Percentiles rank a stretch among this genome's conserved stretches.
Evolutionary conservation across 2,888 invertebrate genomes (phyloP).

Genomic region (Neria commutata): DNA sequence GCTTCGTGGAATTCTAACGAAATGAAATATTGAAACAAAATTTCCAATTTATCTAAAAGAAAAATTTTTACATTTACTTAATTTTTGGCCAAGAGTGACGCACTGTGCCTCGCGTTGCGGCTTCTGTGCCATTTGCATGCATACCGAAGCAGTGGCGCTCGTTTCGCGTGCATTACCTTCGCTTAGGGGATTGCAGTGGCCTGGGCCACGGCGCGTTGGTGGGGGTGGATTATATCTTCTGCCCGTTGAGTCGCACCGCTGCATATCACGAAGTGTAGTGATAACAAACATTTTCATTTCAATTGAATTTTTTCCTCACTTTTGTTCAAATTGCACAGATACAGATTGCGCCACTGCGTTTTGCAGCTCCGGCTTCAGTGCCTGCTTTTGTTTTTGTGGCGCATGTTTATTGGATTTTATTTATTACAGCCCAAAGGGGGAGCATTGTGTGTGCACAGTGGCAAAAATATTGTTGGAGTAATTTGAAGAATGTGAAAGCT

Average conservation of each 20-base stretch:
- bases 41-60: no score
- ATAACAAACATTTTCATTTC: conserved; percentile 9
- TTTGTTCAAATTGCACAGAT: conserved; percentile 10
- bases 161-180: not conserved
- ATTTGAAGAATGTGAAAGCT: not conserved
- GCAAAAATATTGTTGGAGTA: no score
- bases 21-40: no score
- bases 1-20: not conserved
- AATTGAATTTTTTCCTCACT: not conserved
- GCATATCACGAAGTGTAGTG: not conserved
- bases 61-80: no score
- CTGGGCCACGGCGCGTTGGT: not conserved
- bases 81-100: no score
- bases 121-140: conserved; percentile 13
- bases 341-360: not conserved
- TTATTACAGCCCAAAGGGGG: conserved; percentile 1
- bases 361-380: not conserved
- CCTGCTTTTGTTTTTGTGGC: not conserved
- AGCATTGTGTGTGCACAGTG: conserved; percentile 4
- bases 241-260: not conserved
- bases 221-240: no score
- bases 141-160: not conserved
- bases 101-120: not conserved
- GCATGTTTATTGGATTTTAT: conserved; percentile 22
- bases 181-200: not conserved